Conservation (phyloP, 2,888 invertebrate genomes). For the Cactoblastis cactorum region DNA sequence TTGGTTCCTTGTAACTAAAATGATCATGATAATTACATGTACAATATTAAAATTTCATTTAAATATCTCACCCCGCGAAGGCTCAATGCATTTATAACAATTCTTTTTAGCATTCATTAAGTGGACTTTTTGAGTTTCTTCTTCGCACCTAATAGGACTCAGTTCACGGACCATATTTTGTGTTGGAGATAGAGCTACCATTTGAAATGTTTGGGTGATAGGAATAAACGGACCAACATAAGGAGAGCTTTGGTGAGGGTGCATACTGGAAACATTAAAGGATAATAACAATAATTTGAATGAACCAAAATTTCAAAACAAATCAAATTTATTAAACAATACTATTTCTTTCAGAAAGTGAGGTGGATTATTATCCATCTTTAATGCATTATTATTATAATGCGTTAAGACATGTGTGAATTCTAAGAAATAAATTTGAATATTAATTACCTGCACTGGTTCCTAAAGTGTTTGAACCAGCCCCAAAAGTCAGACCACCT, state of each 20-base stretch:
- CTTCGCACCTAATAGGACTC: slow-evolving; percentile 25
- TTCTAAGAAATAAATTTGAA: neutral
- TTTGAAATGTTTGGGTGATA: slow-evolving; percentile 56
- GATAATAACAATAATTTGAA: neutral
- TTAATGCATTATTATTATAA: no score
- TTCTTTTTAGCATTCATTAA: slow-evolving; percentile 42
- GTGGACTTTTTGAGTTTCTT: neutral
- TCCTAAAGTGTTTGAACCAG: slow-evolving; percentile 43
- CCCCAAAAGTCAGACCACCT: slow-evolving; percentile 57
- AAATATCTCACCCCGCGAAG: slow-evolving; percentile 46
- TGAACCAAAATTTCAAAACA: no score
- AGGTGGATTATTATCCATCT: no score
- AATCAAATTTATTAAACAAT: no score
- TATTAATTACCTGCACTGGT: slow-evolving; percentile 48
- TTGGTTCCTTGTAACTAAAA: neutral
- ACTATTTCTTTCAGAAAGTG: no score
- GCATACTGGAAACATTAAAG: slow-evolving; percentile 23
- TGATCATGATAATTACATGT: neutral
- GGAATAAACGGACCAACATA: slow-evolving; percentile 36
- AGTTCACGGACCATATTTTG: slow-evolving; percentile 21
- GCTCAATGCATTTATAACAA: slow-evolving; percentile 46
- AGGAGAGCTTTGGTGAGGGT: slow-evolving; percentile 26
- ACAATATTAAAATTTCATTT: neutral
- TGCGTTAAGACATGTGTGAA: no score
- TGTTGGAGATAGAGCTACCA: slow-evolving; percentile 33